phyloP scores from a whole-genome alignment of 2,113 vertebrate genomes.

The Microcebus lehilahytsara region DNA sequence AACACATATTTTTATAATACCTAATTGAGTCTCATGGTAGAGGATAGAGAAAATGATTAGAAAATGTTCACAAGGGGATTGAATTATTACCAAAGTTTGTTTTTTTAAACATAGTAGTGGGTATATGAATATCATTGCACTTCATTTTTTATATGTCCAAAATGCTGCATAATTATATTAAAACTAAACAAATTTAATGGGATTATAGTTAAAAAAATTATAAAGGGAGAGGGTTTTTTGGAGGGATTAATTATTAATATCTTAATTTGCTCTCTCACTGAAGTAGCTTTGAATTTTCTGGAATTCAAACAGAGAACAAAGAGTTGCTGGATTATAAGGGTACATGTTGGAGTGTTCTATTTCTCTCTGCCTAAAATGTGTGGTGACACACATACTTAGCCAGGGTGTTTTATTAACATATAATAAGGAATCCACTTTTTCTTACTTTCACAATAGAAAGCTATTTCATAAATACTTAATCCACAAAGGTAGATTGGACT shows the following conservation, averaged over 20 bases:
- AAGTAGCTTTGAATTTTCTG: not conserved
- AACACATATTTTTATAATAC: not conserved
- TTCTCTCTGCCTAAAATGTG: not conserved
- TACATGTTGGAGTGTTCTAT: not conserved
- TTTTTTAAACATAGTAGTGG: not conserved
- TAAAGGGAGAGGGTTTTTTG: not conserved
- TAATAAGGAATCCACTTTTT: slow-evolving; percentile 2
- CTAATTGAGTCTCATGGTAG: not conserved
- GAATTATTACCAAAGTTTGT: not conserved
- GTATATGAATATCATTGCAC: not conserved
- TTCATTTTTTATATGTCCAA: not conserved
- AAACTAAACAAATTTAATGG: not conserved
- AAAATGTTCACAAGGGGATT: not conserved
- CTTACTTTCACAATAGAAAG: not conserved
- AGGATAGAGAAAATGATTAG: not conserved
- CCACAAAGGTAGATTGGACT: not conserved
- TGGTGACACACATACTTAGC: not conserved
- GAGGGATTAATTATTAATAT: not conserved
- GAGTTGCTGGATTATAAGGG: not conserved
- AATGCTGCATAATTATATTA: not conserved
- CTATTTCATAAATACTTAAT: not conserved
- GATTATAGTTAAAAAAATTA: not conserved
- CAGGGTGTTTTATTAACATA: not conserved
- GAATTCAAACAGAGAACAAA: slow-evolving; percentile 17
- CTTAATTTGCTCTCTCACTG: not conserved